A percentile compares a stretch with the other conserved stretches of the same genome.
Evolutionary conservation across 2,888 invertebrate genomes (phyloP).

Genomic region (Erebia epiphron): DNA sequence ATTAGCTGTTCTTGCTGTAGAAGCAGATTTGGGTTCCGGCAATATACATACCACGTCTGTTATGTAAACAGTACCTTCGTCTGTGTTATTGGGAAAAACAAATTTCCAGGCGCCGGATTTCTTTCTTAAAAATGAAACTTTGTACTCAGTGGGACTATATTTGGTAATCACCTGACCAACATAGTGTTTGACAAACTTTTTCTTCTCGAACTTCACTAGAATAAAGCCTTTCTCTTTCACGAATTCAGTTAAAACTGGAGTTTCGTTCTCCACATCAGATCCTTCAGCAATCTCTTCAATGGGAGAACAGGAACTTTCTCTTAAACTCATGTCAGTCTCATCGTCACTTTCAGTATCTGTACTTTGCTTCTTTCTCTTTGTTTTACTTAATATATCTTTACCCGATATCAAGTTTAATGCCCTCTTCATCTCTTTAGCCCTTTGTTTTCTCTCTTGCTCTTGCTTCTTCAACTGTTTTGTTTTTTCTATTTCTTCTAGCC

Average conservation of each 20-base stretch:
- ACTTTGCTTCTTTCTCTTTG: constrained; percentile 2
- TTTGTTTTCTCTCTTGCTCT: constrained; percentile 4
- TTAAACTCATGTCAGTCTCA: constrained; percentile 10
- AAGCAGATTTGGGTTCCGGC: too few relatives aligned
- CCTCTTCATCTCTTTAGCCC: not conserved
- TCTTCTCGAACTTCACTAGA: constrained; percentile 34
- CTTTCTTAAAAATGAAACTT: too few relatives aligned
- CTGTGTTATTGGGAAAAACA: too few relatives aligned
- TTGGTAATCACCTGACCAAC: constrained; percentile 1
- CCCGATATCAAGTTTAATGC: not conserved
- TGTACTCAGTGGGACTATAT: too few relatives aligned
- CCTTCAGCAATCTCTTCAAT: not conserved
- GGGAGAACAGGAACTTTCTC: constrained; percentile 1
- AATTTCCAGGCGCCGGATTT: too few relatives aligned
- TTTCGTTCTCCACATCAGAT: not conserved
- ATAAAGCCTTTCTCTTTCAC: constrained; percentile 6
- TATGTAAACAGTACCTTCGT: too few relatives aligned
- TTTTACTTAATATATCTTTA: not conserved
- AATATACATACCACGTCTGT: too few relatives aligned
- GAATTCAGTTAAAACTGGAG: not conserved
- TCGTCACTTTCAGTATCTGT: not conserved
- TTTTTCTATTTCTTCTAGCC: constrained; percentile 43
- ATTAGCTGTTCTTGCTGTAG: too few relatives aligned
- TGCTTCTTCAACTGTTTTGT: constrained; percentile 3
- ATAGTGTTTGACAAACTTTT: constrained; percentile 23